These are phyloP conservation scores for Cantharis flavilabris DNA, from an alignment of 2,888 invertebrate species.

Conservation along the genomic window DNA sequence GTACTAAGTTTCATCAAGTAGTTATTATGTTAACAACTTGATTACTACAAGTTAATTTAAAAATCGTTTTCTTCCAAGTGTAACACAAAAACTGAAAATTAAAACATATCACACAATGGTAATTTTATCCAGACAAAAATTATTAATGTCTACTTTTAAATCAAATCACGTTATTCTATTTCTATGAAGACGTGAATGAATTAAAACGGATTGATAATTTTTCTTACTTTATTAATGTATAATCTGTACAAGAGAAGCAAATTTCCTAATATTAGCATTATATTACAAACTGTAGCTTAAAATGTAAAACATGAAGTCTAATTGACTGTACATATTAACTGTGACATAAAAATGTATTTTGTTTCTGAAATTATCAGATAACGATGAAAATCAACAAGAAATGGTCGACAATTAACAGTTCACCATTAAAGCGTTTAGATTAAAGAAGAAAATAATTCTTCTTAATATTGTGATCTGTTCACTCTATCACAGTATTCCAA, in stretches of 20 bases:
- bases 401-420: slow-evolving; percentile 40
- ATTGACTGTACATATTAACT: slow-evolving; percentile 45
- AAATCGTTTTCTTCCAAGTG: not conserved
- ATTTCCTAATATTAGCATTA: slow-evolving; percentile 40
- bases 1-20: too few species aligned
- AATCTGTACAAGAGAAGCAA: slow-evolving; percentile 44
- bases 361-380: slow-evolving; percentile 38
- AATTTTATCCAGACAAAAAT: not conserved
- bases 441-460: slow-evolving; percentile 28
- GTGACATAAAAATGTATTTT: slow-evolving; percentile 38
- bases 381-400: slow-evolving; percentile 45
- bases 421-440: slow-evolving; percentile 37
- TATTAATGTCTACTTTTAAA: not conserved
- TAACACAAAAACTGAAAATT: not conserved
- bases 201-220: not conserved
- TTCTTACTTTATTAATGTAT: slow-evolving; percentile 43
- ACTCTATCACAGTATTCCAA: slow-evolving; percentile 41
- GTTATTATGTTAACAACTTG: too few species aligned
- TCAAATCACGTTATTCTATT: not conserved
- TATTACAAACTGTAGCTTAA: slow-evolving; percentile 39
- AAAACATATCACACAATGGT: not conserved
- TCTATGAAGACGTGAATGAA: not conserved
- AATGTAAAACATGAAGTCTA: slow-evolving; percentile 36
- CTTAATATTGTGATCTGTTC: slow-evolving; percentile 25
- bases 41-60: too few species aligned